Percentiles rank a stretch among this genome's conserved stretches.
Conservation (phyloP, 2,113 vertebrate species). For the Casuarius casuarius region DNA sequence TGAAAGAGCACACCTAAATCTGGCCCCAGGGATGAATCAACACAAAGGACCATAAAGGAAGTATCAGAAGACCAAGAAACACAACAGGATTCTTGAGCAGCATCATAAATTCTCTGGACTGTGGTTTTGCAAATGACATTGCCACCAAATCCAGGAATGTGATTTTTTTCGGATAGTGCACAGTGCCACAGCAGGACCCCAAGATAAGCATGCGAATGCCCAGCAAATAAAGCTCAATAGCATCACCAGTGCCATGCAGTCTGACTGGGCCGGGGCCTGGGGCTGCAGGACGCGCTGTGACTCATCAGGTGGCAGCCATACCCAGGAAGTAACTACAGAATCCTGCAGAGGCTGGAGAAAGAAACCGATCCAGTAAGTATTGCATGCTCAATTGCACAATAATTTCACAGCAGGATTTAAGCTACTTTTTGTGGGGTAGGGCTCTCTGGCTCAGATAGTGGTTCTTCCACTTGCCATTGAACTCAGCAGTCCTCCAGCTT, state of each 20-base stretch:
- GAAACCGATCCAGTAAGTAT: conserved; percentile 45
- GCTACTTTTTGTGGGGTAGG: background rate
- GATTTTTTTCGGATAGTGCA: background rate
- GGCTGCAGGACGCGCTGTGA: conserved; percentile 23
- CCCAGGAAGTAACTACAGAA: background rate
- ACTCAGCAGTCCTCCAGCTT: background rate
- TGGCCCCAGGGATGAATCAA: background rate
- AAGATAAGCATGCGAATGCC: background rate
- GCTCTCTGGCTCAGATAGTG: background rate
- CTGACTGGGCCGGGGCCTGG: background rate
- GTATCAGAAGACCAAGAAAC: background rate
- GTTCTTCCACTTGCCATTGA: background rate
- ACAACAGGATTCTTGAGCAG: background rate
- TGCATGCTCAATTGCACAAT: conserved; percentile 58
- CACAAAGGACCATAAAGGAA: background rate
- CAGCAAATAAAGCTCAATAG: background rate
- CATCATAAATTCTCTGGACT: fast-evolving
- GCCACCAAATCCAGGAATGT: background rate
- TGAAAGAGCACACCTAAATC: background rate
- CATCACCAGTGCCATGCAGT: background rate
- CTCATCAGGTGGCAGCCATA: conserved; percentile 18
- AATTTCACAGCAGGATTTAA: conserved; percentile 11
- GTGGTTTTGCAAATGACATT: background rate
- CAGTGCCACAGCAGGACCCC: background rate
- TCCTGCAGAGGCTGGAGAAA: conserved; percentile 37